phyloP scores from a whole-genome alignment of 2,888 invertebrate genomes.

The Xanthorhoe spadicearia region DNA sequence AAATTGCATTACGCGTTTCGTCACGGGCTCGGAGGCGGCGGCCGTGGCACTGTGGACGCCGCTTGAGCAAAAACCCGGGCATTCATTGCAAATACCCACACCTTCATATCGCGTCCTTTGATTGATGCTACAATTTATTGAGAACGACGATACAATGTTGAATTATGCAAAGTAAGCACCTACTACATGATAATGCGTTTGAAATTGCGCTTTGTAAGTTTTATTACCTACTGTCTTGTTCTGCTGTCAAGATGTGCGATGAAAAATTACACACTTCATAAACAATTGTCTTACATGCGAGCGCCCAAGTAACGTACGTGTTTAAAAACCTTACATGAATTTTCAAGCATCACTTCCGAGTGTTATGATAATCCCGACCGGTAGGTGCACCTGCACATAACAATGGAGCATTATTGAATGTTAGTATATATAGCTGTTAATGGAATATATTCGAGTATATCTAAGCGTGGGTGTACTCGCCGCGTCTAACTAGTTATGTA shows the following conservation, averaged over 20 bases:
- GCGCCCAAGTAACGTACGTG: conserved; percentile 16
- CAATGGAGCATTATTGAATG: conserved; percentile 69
- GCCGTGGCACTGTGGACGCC: conserved; percentile 37
- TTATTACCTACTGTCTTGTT: background rate
- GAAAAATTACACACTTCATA: background rate
- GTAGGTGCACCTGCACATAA: conserved; percentile 64
- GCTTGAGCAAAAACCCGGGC: conserved; percentile 58
- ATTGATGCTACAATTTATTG: conserved; percentile 66
- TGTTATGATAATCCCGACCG: conserved; percentile 46
- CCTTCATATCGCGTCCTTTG: conserved; percentile 58
- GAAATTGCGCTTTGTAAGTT: background rate
- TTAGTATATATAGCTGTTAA: conserved; percentile 59
- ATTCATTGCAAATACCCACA: conserved; percentile 58
- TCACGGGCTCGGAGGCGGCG: conserved; percentile 58
- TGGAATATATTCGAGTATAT: conserved; percentile 55
- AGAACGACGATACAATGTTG: conserved; percentile 36
- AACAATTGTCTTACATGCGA: background rate
- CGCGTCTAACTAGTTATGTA: conserved; percentile 79
- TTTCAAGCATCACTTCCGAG: conserved; percentile 34
- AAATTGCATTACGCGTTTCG: conserved; percentile 79
- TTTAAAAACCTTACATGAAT: conserved; percentile 31
- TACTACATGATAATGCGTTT: background rate
- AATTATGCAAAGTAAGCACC: conserved; percentile 11
- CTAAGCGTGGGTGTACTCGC: conserved; percentile 70
- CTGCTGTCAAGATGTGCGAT: background rate